Base-by-base conservation (phyloP, 1,140 invertebrate species). In the Steinernema feltiae region DNA sequence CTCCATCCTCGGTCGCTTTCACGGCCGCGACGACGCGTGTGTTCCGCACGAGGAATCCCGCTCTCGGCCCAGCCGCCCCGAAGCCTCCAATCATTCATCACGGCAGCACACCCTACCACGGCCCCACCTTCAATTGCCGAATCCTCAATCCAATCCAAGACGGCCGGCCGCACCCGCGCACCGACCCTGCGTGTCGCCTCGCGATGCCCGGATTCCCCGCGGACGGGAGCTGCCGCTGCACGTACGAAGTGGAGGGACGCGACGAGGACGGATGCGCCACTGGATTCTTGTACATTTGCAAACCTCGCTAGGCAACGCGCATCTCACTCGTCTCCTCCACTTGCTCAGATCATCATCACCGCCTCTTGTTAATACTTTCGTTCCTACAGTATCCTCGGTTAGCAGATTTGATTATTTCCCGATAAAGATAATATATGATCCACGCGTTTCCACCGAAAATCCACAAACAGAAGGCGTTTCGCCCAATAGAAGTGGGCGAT, bases 251-350 rank as follows among this genome's bases (percentile, higher is more conserved):
- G n/a, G 73, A 69, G 12, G 83, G 77, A 32, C 29, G 82, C 32
- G 82, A 83, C 69, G 81, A 85, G 30, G 72, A 83, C 35, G 83
- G 83, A 2, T 83, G 82, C 73, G 82, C 82, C 17, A 80, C 73
- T 24, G 82, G 82, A 21, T 83, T 83, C 72, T 53, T 82, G 30
- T 83, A 84, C 74, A 85, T 81, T 3, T 83, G 82, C 46, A 48
- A 75, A 29, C 72, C 30, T n/a, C 72, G 73, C 48, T 72, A 72
- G 53, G 24, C 53, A 3, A 3, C 2, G n/a, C n/a, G n/a, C n/a
- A n/a, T n/a, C n/a, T n/a, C 15, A 15, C 3, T 63, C 53, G 53
- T 3, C 24, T 15, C 3, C 53, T 27, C 53, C 53, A 15, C 12
- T 21, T 15, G n/a, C 53, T 17, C 53, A 63, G 53, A 63, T 63